Base-by-base conservation (phyloP, 1,140 invertebrate genomes). In the Melipona quadrifasciata region DNA sequence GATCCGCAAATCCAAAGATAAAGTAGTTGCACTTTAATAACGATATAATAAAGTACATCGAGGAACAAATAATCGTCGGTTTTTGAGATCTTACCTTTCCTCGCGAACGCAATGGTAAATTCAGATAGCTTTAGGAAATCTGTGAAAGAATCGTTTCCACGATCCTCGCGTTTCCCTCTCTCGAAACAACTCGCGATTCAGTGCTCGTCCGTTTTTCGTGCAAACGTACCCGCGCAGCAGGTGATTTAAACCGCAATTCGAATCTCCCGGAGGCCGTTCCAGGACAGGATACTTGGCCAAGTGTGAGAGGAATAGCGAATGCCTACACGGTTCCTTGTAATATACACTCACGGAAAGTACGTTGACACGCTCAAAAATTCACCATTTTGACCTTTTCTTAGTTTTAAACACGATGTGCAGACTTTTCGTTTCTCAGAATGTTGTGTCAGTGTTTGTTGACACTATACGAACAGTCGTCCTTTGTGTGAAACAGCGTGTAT, bases 191-290 rank as follows among this genome's bases (percentile, higher is more conserved):
- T 47, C 39, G 39, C 11, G 31, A 31, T 53, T n/a, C 47, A 24
- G 27, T 72, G n/a, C 24, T 27, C n/a, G 71, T 19, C 14, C n/a
- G 39, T 16, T n/a, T 19, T 27, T 39, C n/a, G 47, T 27, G 71
- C 71, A 53, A 47, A n/a, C 47, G 47, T 53, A 47, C 71, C 16
- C 17, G 47, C 53, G 51, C 51, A 4, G 27, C 65, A 31, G n/a
- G 34, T 57, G 78, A 71, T 71, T 73, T 72, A 74, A 73, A 57
- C 58, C 68, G 55, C 47, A 31, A 61, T 58, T 76, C 55, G 74
- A 61, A 61, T 61, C 24, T 76, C 55, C 27, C 39, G 17, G 11
- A 24, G 70, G 39, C n/a, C 47, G 58, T 73, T n/a, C 55, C 16
- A 19, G 39, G 14, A 19, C 55, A n/a, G 74, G 47, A 64, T 74